A percentile compares a stretch with the other conserved stretches of the same genome.
phyloP scores from a whole-genome alignment of 2,888 invertebrate species.

The Colostygia pectinataria region DNA sequence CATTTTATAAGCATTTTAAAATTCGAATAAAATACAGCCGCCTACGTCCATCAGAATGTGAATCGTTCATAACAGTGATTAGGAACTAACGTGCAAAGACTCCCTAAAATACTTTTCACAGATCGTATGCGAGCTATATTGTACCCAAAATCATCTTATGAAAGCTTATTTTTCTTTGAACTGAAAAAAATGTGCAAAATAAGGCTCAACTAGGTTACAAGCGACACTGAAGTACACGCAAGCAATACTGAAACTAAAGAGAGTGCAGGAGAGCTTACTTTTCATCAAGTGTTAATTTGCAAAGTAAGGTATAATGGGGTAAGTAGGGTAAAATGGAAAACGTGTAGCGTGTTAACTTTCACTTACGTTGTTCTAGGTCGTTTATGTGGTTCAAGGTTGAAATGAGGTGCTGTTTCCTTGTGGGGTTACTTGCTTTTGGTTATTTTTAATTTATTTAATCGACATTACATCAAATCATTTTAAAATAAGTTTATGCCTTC shows the following conservation, averaged over 20 bases:
- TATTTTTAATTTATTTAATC: not conserved
- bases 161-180: not conserved
- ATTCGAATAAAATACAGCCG: too few relatives aligned
- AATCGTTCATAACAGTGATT: too few relatives aligned
- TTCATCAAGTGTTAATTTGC: not conserved
- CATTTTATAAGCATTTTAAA: too few relatives aligned
- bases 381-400: conserved; percentile 16
- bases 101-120: too few relatives aligned
- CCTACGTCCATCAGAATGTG: too few relatives aligned
- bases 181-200: too few relatives aligned
- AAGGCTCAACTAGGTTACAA: too few relatives aligned
- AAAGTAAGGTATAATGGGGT: conserved; percentile 5
- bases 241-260: not conserved
- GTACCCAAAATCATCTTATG: not conserved
- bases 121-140: too few relatives aligned
- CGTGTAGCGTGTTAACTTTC: conserved; percentile 21
- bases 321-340: conserved; percentile 16
- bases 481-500: too few relatives aligned
- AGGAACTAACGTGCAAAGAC: too few relatives aligned
- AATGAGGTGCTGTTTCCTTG: conserved; percentile 1
- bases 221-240: not conserved
- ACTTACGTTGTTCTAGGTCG: conserved; percentile 14
- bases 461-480: too few relatives aligned
- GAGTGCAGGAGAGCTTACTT: not conserved
- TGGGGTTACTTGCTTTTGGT: not conserved